Evolutionary conservation across 2,888 invertebrate genomes (phyloP), one percentile per base, ranked within the genome.

Genomic region (Hirtodrosophila trivittata): DNA sequence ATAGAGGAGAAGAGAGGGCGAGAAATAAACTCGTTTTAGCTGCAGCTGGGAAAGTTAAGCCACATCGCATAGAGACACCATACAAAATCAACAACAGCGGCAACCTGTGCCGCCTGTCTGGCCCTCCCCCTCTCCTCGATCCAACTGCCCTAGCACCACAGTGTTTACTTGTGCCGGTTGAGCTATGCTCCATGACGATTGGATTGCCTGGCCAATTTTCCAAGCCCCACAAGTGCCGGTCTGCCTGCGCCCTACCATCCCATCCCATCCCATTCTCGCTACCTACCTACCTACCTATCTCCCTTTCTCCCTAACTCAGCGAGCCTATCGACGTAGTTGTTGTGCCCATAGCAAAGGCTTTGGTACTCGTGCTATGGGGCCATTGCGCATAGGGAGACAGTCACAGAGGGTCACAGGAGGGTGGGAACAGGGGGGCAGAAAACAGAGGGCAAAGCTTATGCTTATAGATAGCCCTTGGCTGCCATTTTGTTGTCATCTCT

Each of bases 151-250:
- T n/a, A n/a, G n/a, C n/a, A n/a, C n/a, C n/a, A n/a, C n/a, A n/a
- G n/a, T n/a, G n/a, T n/a, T n/a, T n/a, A n/a, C n/a, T n/a, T n/a
- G n/a, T n/a, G n/a, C n/a, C n/a, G n/a, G n/a, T n/a, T n/a, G n/a
- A n/a, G n/a, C n/a, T n/a, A n/a, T n/a, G n/a, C n/a, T n/a, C n/a
- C n/a, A n/a, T n/a, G n/a, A n/a, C n/a, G n/a, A n/a, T n/a, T n/a
- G n/a, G n/a, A 5, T 16, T 30, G 10, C n/a, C 41, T 57, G 50
- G 51, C 52, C 63, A 65, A 74, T n/a, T 74, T 76, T 59, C 32
- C 70, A 76, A 76, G 75, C 75, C 77, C 58, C 60, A 67, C 67
- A 77, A 75, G 75, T 67, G 70, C 52, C 26, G 18, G n/a, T n/a
- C n/a, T n/a, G n/a, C n/a, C 30, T 7, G 9, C 37, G 13, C 8